Evolutionary conservation across 1,140 invertebrate genomes (phyloP).

Genomic region (Diorhabda carinulata): DNA sequence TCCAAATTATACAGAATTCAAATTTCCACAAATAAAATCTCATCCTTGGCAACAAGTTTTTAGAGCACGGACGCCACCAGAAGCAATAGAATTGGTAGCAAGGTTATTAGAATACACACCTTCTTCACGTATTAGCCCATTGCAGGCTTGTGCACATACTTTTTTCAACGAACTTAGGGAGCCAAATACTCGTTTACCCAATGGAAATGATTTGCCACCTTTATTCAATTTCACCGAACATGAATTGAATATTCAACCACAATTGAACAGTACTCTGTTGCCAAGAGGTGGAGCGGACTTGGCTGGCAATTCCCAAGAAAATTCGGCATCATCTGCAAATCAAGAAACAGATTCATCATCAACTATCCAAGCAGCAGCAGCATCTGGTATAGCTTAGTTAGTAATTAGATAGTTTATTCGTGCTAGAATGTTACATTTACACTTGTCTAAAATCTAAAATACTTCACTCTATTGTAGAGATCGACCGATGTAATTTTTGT

Average conservation of each 20-base stretch:
- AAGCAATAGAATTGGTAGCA: constrained; percentile 96
- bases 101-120: constrained; percentile 96
- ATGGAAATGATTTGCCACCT: constrained; percentile 87
- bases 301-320: constrained; percentile 34
- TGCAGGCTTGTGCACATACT: constrained; percentile 94
- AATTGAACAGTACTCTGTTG: constrained; percentile 71
- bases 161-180: constrained; percentile 98
- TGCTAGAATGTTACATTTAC: neutral
- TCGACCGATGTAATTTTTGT: neutral
- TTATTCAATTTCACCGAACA: constrained; percentile 97
- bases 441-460: neutral
- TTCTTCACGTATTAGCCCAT: constrained; percentile 85
- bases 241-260: constrained; percentile 74
- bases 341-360: constrained; percentile 34
- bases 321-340: constrained; percentile 39
- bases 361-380: constrained; percentile 36
- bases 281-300: constrained; percentile 56
- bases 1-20: constrained; percentile 99
- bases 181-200: constrained; percentile 83
- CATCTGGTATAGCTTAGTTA: constrained; percentile 43
- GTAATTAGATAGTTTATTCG: neutral
- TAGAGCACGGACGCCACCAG: constrained; percentile 89
- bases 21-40: constrained; percentile 99
- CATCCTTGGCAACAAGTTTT: constrained; percentile 99
- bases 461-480: neutral